phyloP scores from a whole-genome alignment of 2,888 invertebrate genomes.

The Noctua comes region DNA sequence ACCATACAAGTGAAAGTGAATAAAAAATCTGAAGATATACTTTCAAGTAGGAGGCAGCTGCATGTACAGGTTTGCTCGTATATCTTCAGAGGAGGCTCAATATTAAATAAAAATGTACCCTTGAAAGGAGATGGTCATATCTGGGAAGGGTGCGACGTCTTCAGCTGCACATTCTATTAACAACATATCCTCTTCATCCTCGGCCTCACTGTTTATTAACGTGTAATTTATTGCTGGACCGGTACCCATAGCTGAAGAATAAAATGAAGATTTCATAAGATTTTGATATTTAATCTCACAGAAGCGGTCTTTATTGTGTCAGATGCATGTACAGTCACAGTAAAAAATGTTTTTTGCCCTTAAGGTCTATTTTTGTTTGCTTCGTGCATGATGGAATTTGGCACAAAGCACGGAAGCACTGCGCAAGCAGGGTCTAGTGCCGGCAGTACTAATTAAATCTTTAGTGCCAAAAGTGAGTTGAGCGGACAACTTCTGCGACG shows the following conservation, averaged over 20 bases:
- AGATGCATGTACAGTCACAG: background rate
- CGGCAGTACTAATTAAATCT: background rate
- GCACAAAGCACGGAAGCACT: background rate
- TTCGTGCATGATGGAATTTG: background rate
- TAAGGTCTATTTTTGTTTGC: background rate
- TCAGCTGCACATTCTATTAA: constrained; percentile 77
- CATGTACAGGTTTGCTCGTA: background rate
- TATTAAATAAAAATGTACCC: constrained; percentile 69
- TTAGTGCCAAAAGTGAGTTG: background rate
- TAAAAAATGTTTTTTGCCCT: background rate
- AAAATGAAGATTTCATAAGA: constrained; percentile 1
- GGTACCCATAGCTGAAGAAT: constrained; percentile 76
- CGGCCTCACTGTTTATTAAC: constrained; percentile 70
- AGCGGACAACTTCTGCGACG: background rate
- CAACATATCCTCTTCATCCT: constrained; percentile 72
- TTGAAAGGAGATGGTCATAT: constrained; percentile 74
- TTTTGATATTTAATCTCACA: background rate
- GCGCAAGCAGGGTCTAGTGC: background rate
- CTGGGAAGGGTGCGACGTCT: constrained; percentile 80
- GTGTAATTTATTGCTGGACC: constrained; percentile 79
- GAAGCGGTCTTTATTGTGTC: background rate
- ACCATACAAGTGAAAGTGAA: background rate
- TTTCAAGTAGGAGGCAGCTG: background rate
- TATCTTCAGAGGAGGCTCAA: background rate
- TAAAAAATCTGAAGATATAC: background rate